phyloP scores from a whole-genome alignment of 2,797 vertebrate genomes.

The Phoxinus dragarum region DNA sequence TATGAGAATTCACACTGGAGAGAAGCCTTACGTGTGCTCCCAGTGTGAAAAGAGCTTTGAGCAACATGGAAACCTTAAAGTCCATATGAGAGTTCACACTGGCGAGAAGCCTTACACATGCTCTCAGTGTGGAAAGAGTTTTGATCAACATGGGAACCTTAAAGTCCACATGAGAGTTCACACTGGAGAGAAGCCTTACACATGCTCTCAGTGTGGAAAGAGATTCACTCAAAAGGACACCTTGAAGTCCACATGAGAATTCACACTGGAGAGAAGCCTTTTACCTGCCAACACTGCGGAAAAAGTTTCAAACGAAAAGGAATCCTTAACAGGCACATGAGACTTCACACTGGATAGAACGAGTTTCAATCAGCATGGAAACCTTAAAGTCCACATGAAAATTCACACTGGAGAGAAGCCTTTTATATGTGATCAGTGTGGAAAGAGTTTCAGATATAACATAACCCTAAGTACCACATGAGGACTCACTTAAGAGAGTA shows the following conservation, averaged over 20 bases:
- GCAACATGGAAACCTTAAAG: neutral
- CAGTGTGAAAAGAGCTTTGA: slow-evolving; percentile 2
- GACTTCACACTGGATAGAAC: slow-evolving; percentile 8
- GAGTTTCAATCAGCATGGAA: neutral
- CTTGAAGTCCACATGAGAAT: slow-evolving; percentile 10
- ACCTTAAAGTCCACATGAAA: neutral
- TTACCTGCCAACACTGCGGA: neutral
- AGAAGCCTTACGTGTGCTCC: neutral
- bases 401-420: neutral
- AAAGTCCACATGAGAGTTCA: slow-evolving; percentile 16
- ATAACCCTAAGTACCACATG: neutral
- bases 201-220: neutral
- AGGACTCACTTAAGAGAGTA: neutral
- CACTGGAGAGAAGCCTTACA: slow-evolving; percentile 12
- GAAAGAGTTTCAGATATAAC: neutral
- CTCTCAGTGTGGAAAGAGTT: neutral
- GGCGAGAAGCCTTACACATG: neutral
- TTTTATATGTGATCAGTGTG: slow-evolving; percentile 3
- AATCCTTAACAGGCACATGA: neutral
- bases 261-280: slow-evolving; percentile 3
- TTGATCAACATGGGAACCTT: slow-evolving; percentile 22
- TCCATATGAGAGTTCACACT: slow-evolving; percentile 7
- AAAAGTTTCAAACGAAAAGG: slow-evolving; percentile 7
- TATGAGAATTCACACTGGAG: neutral
- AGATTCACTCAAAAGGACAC: slow-evolving; percentile 11